A percentile compares a stretch with the other conserved stretches of the same genome.
Conservation (phyloP, 2,888 invertebrate genomes). For the Eucriotettix oculatus region DNA sequence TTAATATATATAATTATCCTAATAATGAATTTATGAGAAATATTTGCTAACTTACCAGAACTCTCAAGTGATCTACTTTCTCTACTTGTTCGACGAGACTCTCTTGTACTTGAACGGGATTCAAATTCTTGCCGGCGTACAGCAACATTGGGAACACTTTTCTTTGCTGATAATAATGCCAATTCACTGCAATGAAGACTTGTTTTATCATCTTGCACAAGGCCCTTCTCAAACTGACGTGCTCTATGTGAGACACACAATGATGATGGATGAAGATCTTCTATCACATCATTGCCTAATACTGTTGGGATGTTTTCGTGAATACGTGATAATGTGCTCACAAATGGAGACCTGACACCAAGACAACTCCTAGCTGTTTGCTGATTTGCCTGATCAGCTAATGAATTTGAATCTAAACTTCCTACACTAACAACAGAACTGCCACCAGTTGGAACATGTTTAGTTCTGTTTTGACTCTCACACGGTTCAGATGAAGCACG, state of each 20-base stretch:
- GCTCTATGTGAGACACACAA: slow-evolving; percentile 58
- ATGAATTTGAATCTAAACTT: no score
- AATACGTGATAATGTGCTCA: slow-evolving; percentile 43
- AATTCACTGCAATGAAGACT: slow-evolving; percentile 35
- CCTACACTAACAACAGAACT: no score
- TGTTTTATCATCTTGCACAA: slow-evolving; percentile 42
- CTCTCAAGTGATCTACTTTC: slow-evolving; percentile 37
- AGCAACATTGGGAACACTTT: slow-evolving; percentile 58
- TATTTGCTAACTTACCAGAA: slow-evolving; percentile 3
- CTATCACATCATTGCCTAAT: neutral
- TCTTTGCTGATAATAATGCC: slow-evolving; percentile 38
- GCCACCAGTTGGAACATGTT: slow-evolving; percentile 6
- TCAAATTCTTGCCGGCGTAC: slow-evolving; percentile 57
- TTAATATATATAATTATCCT: no score
- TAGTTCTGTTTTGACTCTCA: slow-evolving; percentile 5
- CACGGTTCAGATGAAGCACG: slow-evolving; percentile 6
- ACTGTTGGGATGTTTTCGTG: slow-evolving; percentile 38
- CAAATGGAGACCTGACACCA: slow-evolving; percentile 26
- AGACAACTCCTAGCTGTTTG: slow-evolving; percentile 1
- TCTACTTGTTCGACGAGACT: slow-evolving; percentile 24
- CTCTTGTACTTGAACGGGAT: slow-evolving; percentile 25
- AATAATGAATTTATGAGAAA: no score
- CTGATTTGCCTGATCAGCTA: neutral
- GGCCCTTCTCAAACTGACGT: slow-evolving; percentile 52
- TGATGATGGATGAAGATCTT: slow-evolving; percentile 17